A percentile compares a stretch with the other conserved stretches of the same genome.
Conservation (phyloP, 2,113 vertebrate genomes). For the Rhinolophus sinicus region DNA sequence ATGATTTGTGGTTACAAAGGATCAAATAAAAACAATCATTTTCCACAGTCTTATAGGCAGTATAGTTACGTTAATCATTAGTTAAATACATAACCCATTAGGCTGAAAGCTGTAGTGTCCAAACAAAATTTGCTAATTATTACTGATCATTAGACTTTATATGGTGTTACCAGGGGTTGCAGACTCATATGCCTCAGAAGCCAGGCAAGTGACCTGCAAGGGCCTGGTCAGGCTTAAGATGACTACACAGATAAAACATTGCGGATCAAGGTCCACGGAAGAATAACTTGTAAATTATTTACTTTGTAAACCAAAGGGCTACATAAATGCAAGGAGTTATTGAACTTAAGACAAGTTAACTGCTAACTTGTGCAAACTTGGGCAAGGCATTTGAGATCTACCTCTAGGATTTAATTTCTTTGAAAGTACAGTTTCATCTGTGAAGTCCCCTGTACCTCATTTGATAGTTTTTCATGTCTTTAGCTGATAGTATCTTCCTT, state of each 20-base stretch:
- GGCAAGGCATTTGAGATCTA: neutral
- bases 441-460: neutral
- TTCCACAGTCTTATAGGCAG: neutral
- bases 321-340: neutral
- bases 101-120: neutral
- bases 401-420: conserved; percentile 50
- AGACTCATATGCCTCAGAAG: neutral
- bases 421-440: neutral
- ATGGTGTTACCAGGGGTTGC: neutral
- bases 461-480: conserved; percentile 4
- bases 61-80: neutral
- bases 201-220: conserved; percentile 29
- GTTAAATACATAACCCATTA: neutral
- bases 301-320: conserved; percentile 38
- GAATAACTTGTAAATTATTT: conserved; percentile 52
- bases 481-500: conserved; percentile 10
- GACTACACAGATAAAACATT: neutral
- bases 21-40: neutral
- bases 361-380: conserved; percentile 5
- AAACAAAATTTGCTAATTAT: conserved; percentile 43
- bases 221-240: neutral
- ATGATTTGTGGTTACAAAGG: conserved; percentile 24
- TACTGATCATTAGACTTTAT: conserved; percentile 24
- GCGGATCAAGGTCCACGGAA: neutral
- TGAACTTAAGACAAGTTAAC: conserved; percentile 31